Evolutionary conservation across 2,797 vertebrate genomes (phyloP), one percentile per base, ranked within the genome.

Genomic region (Avahi laniger): DNA sequence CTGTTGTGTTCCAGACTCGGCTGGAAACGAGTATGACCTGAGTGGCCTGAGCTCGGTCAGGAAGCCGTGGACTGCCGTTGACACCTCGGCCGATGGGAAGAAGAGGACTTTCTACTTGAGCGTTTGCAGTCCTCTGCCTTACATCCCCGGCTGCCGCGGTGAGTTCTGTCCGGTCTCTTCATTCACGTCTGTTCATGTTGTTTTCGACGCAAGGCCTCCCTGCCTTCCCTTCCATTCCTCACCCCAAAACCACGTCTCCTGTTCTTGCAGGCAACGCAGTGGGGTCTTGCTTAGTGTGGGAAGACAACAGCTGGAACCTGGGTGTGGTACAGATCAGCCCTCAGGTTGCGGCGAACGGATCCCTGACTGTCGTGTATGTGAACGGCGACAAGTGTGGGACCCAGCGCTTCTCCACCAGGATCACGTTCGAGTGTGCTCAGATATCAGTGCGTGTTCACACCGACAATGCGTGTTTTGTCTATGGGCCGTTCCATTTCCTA

Each of bases 1-100:
- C 8, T 5, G 0, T 0, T 67, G 80, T 63, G 12, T 79, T 98
- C 4, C 96, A 99, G 99, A 99, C 98, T 70, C 98, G 28, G 98
- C 98, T 0, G 99, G 99, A 15, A 99, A 99, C 1, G 99, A 99
- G 97, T 99, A 99, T 17, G 99, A 99, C 95, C 98, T 99, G 93
- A 99, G 99, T 76, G 99, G 98, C 97, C 98, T 99, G 97, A 99
- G 99, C 95, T 98, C 97, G 67, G 96, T 99, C 0, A 96, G 97
- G 91, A 98, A 98, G 46, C 99, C 99, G 0, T 99, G 99, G 99
- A 95, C 99, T 7, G 99, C 99, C 30, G 98, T 99, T 18, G 99
- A 99, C 95, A 99, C 99, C 1, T 98, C 98, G 0, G 95, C 97
- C 0, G 97, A 98, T 0, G 98, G 98, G 17, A 98, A 98, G 33